Evolutionary conservation across 1,140 invertebrate genomes (phyloP).

Genomic region (Drosophila varians): DNA sequence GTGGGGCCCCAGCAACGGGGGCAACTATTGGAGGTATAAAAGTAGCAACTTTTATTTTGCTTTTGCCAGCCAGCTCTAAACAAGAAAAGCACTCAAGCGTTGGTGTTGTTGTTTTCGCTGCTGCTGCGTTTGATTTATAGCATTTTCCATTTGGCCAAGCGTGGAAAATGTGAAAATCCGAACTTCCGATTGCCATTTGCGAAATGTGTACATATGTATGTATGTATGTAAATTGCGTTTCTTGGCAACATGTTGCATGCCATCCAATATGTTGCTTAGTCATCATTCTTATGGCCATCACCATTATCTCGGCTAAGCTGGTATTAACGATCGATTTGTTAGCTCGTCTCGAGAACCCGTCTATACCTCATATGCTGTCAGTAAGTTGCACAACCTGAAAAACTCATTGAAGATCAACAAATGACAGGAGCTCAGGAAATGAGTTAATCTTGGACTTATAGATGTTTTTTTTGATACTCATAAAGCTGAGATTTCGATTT

Average conservation of each 20-base stretch:
- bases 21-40: slow-evolving; percentile 3
- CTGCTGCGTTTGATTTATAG: slow-evolving; percentile 51
- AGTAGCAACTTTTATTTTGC: slow-evolving; percentile 39
- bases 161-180: slow-evolving; percentile 57
- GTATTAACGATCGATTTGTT: slow-evolving; percentile 5
- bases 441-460: slow-evolving; percentile 6
- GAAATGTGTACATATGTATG: neutral
- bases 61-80: slow-evolving; percentile 30
- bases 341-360: slow-evolving; percentile 21
- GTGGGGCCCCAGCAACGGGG: no score
- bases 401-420: neutral
- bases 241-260: slow-evolving; percentile 55
- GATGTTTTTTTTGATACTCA: slow-evolving; percentile 25
- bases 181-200: slow-evolving; percentile 59
- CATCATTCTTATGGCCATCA: slow-evolving; percentile 5
- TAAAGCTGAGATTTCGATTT: neutral
- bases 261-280: slow-evolving; percentile 5
- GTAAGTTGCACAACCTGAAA: slow-evolving; percentile 31
- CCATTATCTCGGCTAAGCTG: slow-evolving; percentile 1
- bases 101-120: slow-evolving; percentile 14
- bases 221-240: slow-evolving; percentile 18
- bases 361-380: neutral
- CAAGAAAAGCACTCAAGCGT: slow-evolving; percentile 34
- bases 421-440: neutral
- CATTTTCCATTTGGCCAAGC: slow-evolving; percentile 52